Base-by-base conservation (phyloP, 2,113 vertebrate species). In the Delphinus delphis region DNA sequence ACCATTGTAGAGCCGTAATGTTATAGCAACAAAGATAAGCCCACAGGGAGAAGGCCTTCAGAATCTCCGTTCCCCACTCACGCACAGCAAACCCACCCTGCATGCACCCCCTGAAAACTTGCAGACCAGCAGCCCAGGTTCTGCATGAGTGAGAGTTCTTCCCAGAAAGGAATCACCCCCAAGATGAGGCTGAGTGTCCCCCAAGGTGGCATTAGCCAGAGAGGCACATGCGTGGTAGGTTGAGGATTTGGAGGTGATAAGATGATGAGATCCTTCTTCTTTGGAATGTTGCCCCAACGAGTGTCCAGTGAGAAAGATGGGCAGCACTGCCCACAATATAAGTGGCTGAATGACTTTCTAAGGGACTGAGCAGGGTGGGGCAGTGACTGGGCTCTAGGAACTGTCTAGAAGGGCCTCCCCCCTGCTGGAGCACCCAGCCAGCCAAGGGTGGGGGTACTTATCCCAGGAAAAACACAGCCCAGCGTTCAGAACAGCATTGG, bases 211-310 rank as follows among this genome's bases (percentile, higher is more conserved):
- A 10, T n/a, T 2, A 28, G 44, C 47, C n/a, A 12, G 3, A 5
- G 47, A 23, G 31, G n/a, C 1, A 1, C 14, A 7, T 4, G 9
- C 6, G 0, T 4, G n/a, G 28, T 6, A 33, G 50, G 77, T 0
- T 0, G n/a, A 77, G 15, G 38, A n/a, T 33, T 74, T 18, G 14
- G 33, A 87, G 47, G 17, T 20, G 33, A 80, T 58, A 13, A 80
- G 77, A n/a, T 12, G 31, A 41, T 5, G 1, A 0, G 15, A 8
- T 36, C 58, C 4, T 38, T 62, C 36, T 28, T 63, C 36, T 31
- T 63, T 71, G 41, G 79, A 31, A 14, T 41, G 44, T 62, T 41
- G 25, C 36, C 25, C 28, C 71, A 25, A 18, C 20, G 11, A 36
- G 87, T 15, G 67, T 41, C 58, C 44, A 15, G 12, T 9, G 82